Percentiles rank a stretch among this genome's conserved stretches.
Conservation (phyloP, 30 jellyfish, hydroid and myxozoan species). For the Sanderia malayensis region DNA sequence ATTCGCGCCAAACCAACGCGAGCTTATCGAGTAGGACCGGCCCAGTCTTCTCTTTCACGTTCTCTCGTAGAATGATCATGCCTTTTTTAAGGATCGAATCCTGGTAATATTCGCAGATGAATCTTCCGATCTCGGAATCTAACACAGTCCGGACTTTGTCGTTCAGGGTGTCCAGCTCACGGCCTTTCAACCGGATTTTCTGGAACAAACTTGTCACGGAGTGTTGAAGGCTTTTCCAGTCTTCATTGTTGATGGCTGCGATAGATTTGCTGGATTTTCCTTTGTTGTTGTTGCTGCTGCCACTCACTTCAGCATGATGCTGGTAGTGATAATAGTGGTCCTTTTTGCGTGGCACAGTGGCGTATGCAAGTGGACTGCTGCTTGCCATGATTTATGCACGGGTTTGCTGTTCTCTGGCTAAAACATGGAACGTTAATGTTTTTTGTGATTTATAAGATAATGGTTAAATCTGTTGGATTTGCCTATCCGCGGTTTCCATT, state of each 20-base stretch:
- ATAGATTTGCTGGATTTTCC: conserved; percentile 55
- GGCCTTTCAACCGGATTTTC: conserved; percentile 57
- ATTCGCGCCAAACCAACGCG: conserved; percentile 84
- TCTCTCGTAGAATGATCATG: conserved; percentile 77
- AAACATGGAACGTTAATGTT: too few species aligned
- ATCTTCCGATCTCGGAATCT: conserved; percentile 75
- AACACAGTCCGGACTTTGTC: conserved; percentile 77
- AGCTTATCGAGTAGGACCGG: conserved; percentile 54
- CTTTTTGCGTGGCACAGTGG: conserved; percentile 43
- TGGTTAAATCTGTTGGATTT: too few species aligned
- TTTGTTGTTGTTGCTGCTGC: too few species aligned
- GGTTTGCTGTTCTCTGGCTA: too few species aligned
- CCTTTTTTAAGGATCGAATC: conserved; percentile 81
- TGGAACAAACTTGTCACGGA: conserved; percentile 74
- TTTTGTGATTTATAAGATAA: too few species aligned
- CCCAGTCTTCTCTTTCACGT: conserved; percentile 81
- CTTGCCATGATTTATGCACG: conserved; percentile 35
- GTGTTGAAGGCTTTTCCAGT: conserved; percentile 81
- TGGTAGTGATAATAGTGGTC: too few species aligned
- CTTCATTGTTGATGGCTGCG: conserved; percentile 79
- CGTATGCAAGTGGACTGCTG: conserved; percentile 43
- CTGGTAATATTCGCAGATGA: conserved; percentile 73
- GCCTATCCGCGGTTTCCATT: too few species aligned
- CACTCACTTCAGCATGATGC: conserved; percentile 14
- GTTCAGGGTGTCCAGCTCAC: conserved; percentile 71